Evolutionary conservation across 2,797 vertebrate genomes (phyloP).

Genomic region (Phoebastria nigripes): DNA sequence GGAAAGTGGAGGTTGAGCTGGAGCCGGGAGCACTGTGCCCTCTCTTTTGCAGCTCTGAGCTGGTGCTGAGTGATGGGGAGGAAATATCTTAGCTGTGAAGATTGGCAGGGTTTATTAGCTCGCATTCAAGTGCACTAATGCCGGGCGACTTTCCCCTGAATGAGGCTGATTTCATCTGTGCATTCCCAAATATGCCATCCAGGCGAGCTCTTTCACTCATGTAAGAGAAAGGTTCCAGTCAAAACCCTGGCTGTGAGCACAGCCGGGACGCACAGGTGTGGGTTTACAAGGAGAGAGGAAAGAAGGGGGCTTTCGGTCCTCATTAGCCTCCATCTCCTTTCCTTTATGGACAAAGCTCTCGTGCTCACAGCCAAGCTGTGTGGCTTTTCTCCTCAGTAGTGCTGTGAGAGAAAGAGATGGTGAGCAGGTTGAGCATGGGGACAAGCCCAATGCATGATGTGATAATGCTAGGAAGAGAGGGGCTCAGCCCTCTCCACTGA

Average conservation of each 20-base stretch:
- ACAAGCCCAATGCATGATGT: background rate
- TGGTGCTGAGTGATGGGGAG: constrained; percentile 1
- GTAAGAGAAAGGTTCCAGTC: background rate
- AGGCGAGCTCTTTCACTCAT: background rate
- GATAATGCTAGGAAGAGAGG: background rate
- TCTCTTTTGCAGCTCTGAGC: background rate
- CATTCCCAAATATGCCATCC: background rate
- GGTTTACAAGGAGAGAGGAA: constrained; percentile 33
- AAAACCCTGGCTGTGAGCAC: background rate
- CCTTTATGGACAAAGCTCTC: background rate
- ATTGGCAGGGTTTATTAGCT: background rate
- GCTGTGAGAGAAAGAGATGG: background rate
- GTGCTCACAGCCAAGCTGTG: background rate
- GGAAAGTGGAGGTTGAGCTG: background rate
- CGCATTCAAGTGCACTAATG: background rate
- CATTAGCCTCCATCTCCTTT: background rate
- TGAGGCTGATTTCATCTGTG: background rate
- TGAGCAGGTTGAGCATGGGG: background rate
- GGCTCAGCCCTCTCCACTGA: background rate
- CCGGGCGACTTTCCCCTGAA: background rate
- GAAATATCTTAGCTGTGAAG: constrained; percentile 18
- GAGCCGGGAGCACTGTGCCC: background rate
- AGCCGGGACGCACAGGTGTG: background rate
- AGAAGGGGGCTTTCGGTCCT: background rate
- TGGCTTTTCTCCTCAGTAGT: background rate